Evolutionary conservation across 2,797 vertebrate genomes (phyloP), one percentile per base, ranked within the genome.

Genomic region (Coregonus ussuriensis): DNA sequence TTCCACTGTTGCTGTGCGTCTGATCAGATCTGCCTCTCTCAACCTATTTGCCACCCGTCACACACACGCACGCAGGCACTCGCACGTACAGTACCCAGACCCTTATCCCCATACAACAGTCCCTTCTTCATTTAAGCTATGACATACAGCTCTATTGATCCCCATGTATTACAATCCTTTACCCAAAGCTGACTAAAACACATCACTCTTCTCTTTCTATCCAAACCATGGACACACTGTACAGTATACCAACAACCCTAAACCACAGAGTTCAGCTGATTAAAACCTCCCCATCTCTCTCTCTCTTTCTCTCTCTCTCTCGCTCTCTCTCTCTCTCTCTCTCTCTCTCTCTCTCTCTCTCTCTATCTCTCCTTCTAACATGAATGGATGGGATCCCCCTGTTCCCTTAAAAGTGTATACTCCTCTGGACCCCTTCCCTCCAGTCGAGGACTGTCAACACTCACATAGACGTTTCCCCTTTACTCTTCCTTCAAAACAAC

Each of bases 1-100:
- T 87, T 86, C 89, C 91, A 92, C 93, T 94, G 93, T 93, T 94
- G 93, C 93, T 93, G 93, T 93, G 93, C 91, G 89, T 92, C 92
- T 92, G 90, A 93, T 94, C 91, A 90, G 93, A 94, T 94, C 93
- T 93, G 93, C 93, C 93, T 92, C 89, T 87, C 89, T 91, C 91
- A 92, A 92, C 93, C 92, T 91, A 91, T 93, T 92, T 89, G 89
- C 91, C 82, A 81, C 91, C 89, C 84, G 83, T 86, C 87, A 82
- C 86, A 84, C 81, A 75, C 81, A 77, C 84, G 81, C 82, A 35
- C 78, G 37, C 69, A 69, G n/a, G 7, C 65, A 66, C 75, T 37
- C 77, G n/a, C 71, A 66, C 80, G 54, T 18, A 70, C 31, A 69
- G 33, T 69, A 29, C 41, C 18, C 35, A 41, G 67, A 5, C 67